Evolutionary conservation across 2,113 vertebrate species (phyloP).

Genomic region (Apeltes quadracus): DNA sequence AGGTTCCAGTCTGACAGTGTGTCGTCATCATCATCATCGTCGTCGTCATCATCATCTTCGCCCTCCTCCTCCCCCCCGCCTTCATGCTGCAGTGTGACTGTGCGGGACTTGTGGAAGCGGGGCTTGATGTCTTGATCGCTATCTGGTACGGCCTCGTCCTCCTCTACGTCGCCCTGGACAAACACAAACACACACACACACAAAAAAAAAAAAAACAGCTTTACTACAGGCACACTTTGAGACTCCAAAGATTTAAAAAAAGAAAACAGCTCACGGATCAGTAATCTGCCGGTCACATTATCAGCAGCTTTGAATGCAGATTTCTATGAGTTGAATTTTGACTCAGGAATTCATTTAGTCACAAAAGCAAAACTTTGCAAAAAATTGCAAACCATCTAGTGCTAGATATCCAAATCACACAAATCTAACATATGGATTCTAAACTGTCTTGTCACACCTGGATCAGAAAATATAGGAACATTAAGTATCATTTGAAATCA

Average conservation of each 20-base stretch:
- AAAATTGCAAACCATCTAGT: neutral
- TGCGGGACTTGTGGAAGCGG: conserved; percentile 95
- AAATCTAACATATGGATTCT: neutral
- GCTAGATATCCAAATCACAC: neutral
- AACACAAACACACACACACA: too few relatives aligned
- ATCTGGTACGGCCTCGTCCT: conserved; percentile 91
- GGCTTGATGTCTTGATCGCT: conserved; percentile 97
- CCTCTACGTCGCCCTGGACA: conserved; percentile 90
- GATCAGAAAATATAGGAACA: conserved; percentile 65
- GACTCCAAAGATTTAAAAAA: neutral
- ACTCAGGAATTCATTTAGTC: neutral
- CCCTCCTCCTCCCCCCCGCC: conserved; percentile 86
- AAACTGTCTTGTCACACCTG: conserved; percentile 19
- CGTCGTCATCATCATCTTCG: conserved; percentile 87
- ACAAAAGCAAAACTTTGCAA: neutral
- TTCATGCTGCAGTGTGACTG: conserved; percentile 93
- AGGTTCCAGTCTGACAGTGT: conserved; percentile 93
- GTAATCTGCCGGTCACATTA: neutral
- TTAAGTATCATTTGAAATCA: conserved; percentile 59
- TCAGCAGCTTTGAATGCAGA: neutral
- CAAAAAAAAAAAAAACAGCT: too few relatives aligned
- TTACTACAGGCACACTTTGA: neutral
- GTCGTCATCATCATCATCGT: conserved; percentile 91
- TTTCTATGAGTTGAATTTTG: neutral
- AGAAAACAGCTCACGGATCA: neutral